These are phyloP conservation scores for Brienomyrus brachyistius DNA, from an alignment of 2,113 vertebrate genomes.

Conservation along the genomic window DNA sequence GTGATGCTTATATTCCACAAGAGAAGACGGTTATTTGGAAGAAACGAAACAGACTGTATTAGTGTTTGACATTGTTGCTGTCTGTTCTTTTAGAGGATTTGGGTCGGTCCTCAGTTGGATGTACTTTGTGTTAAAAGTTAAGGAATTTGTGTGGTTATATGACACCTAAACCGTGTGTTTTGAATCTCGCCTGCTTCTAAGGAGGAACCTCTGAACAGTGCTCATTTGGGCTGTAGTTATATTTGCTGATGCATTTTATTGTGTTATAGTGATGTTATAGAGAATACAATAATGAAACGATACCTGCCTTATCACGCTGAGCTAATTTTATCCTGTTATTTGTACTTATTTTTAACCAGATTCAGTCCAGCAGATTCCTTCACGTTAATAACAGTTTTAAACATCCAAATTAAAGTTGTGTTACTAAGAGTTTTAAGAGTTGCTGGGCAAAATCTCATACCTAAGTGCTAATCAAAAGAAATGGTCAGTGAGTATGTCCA, in stretches of 20 bases:
- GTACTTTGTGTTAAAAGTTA: neutral
- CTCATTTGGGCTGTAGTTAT: neutral
- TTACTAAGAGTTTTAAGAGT: neutral
- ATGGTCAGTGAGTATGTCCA: neutral
- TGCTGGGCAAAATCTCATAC: neutral
- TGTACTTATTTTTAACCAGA: neutral
- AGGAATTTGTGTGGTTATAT: neutral
- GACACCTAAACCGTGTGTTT: neutral
- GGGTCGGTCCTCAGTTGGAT: neutral
- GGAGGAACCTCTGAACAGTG: neutral
- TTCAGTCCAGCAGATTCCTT: neutral
- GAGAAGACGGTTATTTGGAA: neutral
- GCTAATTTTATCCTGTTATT: neutral
- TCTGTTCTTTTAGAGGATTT: neutral
- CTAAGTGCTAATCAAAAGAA: neutral
- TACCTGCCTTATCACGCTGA: neutral
- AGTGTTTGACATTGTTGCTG: neutral
- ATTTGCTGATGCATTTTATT: neutral
- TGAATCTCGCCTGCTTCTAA: neutral
- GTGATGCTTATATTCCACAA: neutral
- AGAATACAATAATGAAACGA: neutral
- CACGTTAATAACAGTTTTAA: neutral
- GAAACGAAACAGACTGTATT: neutral
- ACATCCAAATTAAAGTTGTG: neutral
- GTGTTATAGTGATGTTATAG: neutral